Conservation (phyloP, 2,113 vertebrate species). For the Oryzias woworae region DNA sequence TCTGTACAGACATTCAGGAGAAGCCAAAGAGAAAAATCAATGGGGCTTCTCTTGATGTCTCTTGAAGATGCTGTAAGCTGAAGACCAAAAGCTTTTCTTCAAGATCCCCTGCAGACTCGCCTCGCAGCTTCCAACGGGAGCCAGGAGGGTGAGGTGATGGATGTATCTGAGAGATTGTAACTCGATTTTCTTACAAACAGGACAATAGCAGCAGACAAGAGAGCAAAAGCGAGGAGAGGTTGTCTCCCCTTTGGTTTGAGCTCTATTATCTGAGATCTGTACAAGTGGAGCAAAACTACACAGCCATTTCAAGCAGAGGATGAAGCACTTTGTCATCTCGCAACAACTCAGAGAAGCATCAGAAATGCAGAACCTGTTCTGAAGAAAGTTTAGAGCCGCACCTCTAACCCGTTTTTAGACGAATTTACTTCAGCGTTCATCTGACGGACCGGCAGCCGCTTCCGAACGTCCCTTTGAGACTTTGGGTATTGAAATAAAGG, state of each 20-base stretch:
- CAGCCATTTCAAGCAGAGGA: conserved; percentile 47
- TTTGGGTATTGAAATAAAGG: too few species aligned
- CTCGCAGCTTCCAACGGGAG: conserved; percentile 56
- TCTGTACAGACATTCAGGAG: conserved; percentile 64
- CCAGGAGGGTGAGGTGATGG: conserved; percentile 71
- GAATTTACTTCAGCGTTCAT: too few species aligned
- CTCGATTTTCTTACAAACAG: conserved; percentile 75
- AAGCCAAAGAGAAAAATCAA: conserved; percentile 74
- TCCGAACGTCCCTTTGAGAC: too few species aligned
- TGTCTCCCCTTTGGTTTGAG: conserved; percentile 73
- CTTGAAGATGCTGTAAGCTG: conserved; percentile 69
- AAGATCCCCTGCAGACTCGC: conserved; percentile 69
- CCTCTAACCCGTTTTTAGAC: too few species aligned
- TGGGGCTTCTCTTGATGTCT: conserved; percentile 76
- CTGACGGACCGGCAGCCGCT: too few species aligned
- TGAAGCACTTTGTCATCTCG: conserved; percentile 18
- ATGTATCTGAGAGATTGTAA: conserved; percentile 70
- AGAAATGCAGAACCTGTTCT: not conserved
- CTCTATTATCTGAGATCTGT: conserved; percentile 62
- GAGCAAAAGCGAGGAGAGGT: conserved; percentile 56
- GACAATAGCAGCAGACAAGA: conserved; percentile 76
- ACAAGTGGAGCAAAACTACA: conserved; percentile 58
- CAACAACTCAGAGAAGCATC: not conserved
- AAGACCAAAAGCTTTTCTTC: conserved; percentile 71
- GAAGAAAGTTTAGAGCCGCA: not conserved